Evolutionary conservation across 1,140 invertebrate genomes (phyloP).

Genomic region (Spodoptera frugiperda): DNA sequence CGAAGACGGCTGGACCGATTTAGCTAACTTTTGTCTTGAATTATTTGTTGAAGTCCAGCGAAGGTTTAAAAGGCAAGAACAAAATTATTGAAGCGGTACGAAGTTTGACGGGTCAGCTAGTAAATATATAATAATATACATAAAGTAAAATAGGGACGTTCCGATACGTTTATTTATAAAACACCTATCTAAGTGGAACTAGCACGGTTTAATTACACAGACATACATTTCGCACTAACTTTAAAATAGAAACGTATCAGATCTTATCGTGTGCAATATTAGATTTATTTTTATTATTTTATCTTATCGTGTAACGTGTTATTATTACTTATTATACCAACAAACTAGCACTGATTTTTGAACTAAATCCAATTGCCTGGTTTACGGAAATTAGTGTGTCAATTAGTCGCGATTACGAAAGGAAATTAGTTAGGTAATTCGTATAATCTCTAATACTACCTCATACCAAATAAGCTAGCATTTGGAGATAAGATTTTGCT

Average conservation of each 20-base stretch:
- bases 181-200: no score
- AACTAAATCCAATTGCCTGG: not conserved
- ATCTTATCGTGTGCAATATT: conserved; percentile 21
- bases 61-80: no score
- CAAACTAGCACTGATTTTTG: conserved; percentile 5
- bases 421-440: not conserved
- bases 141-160: not conserved
- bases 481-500: no score
- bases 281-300: conserved; percentile 25
- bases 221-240: conserved; percentile 5
- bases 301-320: not conserved
- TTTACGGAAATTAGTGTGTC: not conserved
- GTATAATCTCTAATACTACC: no score
- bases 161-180: not conserved
- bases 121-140: no score
- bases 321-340: not conserved
- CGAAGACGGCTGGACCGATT: no score
- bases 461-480: no score
- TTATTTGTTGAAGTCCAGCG: no score
- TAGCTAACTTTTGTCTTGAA: no score
- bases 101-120: no score
- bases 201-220: not conserved
- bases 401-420: not conserved
- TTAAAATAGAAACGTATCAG: conserved; percentile 14
- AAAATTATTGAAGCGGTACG: no score